Percentiles rank a stretch among this genome's conserved stretches.
Evolutionary conservation across 2,797 vertebrate genomes (phyloP).

Genomic region (Tolypeutes matacus): DNA sequence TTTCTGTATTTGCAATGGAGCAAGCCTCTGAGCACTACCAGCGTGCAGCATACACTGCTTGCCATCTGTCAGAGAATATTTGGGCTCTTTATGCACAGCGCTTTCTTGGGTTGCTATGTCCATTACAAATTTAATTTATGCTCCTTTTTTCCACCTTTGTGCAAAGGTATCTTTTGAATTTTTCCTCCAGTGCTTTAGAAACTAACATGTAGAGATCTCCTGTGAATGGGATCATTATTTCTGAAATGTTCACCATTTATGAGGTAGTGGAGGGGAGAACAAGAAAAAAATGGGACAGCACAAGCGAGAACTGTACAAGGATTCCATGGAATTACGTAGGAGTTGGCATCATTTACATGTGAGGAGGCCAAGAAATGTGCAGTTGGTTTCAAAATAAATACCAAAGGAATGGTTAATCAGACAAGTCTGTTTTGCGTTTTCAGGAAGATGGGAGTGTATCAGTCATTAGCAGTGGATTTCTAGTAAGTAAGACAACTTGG

Average conservation of each 20-base stretch:
- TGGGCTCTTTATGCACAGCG: constrained; percentile 82
- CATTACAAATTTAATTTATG: constrained; percentile 83
- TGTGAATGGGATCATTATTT: constrained; percentile 61
- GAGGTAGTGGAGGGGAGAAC: constrained; percentile 33
- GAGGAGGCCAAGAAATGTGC: constrained; percentile 51
- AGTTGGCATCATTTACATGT: constrained; percentile 34
- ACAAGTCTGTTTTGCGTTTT: constrained; percentile 79
- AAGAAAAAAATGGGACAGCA: neutral
- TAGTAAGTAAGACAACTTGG: neutral
- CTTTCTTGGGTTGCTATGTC: constrained; percentile 82
- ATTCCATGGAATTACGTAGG: constrained; percentile 17
- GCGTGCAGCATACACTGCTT: constrained; percentile 68
- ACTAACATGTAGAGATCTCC: neutral
- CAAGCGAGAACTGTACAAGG: neutral
- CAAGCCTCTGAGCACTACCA: constrained; percentile 76
- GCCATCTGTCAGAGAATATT: constrained; percentile 87
- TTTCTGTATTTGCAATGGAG: constrained; percentile 84
- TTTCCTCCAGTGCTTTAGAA: constrained; percentile 47
- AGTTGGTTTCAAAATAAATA: constrained; percentile 85
- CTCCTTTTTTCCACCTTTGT: constrained; percentile 77
- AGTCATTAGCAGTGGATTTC: constrained; percentile 14
- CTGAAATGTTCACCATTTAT: constrained; percentile 78
- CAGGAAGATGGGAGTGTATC: constrained; percentile 18
- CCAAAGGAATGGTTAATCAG: constrained; percentile 78
- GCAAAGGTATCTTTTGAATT: constrained; percentile 77